A percentile compares a stretch with the other conserved stretches of the same genome.
Evolutionary conservation across 2,888 invertebrate genomes (phyloP).

Genomic region (Tanypteryx hageni): DNA sequence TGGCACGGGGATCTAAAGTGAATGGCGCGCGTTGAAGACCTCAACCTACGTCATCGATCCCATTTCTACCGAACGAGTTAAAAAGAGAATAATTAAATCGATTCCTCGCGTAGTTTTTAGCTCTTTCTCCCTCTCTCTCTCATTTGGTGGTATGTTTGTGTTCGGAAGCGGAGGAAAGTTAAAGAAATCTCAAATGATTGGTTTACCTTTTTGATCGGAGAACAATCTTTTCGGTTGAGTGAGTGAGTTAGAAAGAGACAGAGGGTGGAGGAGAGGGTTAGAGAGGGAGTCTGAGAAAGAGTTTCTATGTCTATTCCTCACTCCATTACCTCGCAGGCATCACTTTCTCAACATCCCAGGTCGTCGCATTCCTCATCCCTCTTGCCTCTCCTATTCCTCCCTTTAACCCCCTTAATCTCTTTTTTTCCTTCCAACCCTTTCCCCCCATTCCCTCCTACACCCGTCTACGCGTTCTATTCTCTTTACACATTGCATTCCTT

Average conservation of each 20-base stretch:
- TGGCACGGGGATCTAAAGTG: background rate
- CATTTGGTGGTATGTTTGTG: background rate
- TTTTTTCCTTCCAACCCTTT: background rate
- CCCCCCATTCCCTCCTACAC: background rate
- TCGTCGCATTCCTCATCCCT: background rate
- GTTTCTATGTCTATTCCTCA: background rate
- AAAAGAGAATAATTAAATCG: constrained; percentile 1
- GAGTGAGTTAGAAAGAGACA: no score
- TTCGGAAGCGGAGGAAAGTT: background rate
- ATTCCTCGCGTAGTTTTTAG: background rate
- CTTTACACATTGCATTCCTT: background rate
- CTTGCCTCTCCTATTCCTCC: background rate
- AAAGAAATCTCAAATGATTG: background rate
- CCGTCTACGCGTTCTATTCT: background rate
- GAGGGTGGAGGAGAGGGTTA: no score
- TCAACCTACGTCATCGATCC: background rate
- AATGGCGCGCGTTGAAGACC: background rate
- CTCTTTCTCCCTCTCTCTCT: background rate
- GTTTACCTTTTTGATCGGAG: background rate
- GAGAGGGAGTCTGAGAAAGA: background rate
- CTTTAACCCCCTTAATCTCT: background rate
- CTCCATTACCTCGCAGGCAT: constrained; percentile 13
- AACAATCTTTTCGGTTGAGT: background rate
- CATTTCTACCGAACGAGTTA: background rate
- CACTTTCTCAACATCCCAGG: background rate